Percentiles rank a stretch among this genome's conserved stretches.
Evolutionary conservation across 2,888 invertebrate species (phyloP).

Genomic region (Pristionchus mayeri): DNA sequence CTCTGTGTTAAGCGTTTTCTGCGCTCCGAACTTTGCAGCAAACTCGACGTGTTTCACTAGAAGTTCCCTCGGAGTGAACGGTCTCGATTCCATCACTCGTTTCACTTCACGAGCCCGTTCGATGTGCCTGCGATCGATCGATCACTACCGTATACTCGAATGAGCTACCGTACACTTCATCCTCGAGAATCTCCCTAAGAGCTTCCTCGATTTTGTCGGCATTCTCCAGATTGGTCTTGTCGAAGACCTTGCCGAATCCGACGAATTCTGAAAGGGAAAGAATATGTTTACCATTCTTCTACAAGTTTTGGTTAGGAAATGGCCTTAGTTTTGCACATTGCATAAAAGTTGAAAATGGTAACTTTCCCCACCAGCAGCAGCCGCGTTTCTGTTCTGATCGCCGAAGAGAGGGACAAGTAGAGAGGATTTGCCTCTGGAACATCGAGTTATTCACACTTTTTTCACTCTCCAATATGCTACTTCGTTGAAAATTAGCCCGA

Average conservation of each 20-base stretch:
- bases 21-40: constrained; percentile 16
- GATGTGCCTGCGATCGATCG: neutral
- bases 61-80: constrained; percentile 14
- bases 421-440: constrained; percentile 29
- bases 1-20: constrained; percentile 1
- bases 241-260: neutral
- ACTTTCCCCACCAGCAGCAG: no score
- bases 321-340: no score
- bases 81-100: neutral
- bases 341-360: no score
- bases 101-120: neutral
- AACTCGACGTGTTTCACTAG: constrained; percentile 34
- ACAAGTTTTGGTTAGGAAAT: no score
- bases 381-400: constrained; percentile 32
- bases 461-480: neutral
- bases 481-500: neutral
- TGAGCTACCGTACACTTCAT: neutral
- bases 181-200: neutral
- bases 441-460: neutral
- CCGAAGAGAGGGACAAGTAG: constrained; percentile 38
- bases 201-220: neutral
- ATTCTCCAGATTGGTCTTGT: neutral
- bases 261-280: no score
- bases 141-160: neutral
- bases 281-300: no score